Percentiles rank a stretch among this genome's conserved stretches.
Conservation (phyloP, 2,113 vertebrate genomes). For the Mohoua ochrocephala region DNA sequence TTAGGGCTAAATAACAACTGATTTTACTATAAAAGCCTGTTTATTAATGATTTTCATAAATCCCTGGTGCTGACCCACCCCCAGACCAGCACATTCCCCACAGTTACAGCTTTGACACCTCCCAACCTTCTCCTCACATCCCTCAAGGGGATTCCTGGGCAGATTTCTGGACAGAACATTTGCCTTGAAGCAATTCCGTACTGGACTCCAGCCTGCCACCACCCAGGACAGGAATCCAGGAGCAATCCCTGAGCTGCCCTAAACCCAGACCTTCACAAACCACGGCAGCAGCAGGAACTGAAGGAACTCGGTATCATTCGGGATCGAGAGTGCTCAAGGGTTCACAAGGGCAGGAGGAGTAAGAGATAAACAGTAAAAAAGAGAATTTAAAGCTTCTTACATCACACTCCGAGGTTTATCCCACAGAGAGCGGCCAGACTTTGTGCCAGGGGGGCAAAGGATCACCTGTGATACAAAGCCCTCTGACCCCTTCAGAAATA, state of each 20-base stretch:
- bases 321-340: neutral
- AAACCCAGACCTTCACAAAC: neutral
- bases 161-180: neutral
- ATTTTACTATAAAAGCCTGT: neutral
- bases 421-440: neutral
- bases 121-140: neutral
- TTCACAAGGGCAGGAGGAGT: neutral
- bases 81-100: neutral
- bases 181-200: neutral
- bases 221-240: neutral
- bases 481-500: neutral
- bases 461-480: fast-evolving
- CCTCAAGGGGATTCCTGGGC: neutral
- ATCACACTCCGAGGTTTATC: neutral
- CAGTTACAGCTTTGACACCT: slow-evolving; percentile 26
- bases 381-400: neutral
- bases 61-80: slow-evolving; percentile 20
- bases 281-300: neutral
- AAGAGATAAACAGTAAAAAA: neutral
- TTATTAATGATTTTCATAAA: neutral
- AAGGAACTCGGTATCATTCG: neutral
- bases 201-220: neutral
- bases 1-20: neutral
- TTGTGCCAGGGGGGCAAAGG: neutral
- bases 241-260: neutral